phyloP scores from a whole-genome alignment of 2,888 invertebrate species.

The Chaetoderma sp. region DNA sequence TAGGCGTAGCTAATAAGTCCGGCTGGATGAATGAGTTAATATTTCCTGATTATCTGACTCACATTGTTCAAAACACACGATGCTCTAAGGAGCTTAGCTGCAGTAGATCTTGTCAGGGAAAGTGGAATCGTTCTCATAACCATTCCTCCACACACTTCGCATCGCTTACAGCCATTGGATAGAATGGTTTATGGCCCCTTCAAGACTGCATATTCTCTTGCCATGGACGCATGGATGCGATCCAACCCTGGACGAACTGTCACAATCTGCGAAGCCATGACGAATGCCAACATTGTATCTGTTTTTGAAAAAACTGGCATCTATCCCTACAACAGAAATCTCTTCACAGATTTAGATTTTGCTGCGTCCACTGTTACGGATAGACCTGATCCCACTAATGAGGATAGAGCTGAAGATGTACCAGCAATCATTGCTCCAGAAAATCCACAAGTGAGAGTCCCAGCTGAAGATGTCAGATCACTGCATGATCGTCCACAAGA shows the following conservation, averaged over 20 bases:
- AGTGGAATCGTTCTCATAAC: constrained; percentile 30
- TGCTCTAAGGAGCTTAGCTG: not conserved
- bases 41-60: constrained; percentile 26
- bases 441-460: too few relatives aligned
- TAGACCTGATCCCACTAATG: too few relatives aligned
- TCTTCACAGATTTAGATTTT: too few relatives aligned
- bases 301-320: too few relatives aligned
- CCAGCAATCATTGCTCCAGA: too few relatives aligned
- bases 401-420: too few relatives aligned
- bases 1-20: constrained; percentile 11
- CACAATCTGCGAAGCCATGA: constrained; percentile 22
- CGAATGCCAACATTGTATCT: too few relatives aligned
- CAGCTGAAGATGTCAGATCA: too few relatives aligned
- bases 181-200: constrained; percentile 53
- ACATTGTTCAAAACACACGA: constrained; percentile 17
- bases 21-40: constrained; percentile 31
- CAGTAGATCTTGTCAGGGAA: constrained; percentile 16
- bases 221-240: constrained; percentile 59
- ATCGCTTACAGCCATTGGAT: constrained; percentile 27
- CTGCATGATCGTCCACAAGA: too few relatives aligned
- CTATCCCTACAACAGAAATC: too few relatives aligned
- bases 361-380: too few relatives aligned
- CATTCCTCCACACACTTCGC: constrained; percentile 30
- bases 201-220: constrained; percentile 51
- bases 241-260: constrained; percentile 56